Conservation (phyloP, 2,797 vertebrate species). For the Sebastes baramenuke region DNA sequence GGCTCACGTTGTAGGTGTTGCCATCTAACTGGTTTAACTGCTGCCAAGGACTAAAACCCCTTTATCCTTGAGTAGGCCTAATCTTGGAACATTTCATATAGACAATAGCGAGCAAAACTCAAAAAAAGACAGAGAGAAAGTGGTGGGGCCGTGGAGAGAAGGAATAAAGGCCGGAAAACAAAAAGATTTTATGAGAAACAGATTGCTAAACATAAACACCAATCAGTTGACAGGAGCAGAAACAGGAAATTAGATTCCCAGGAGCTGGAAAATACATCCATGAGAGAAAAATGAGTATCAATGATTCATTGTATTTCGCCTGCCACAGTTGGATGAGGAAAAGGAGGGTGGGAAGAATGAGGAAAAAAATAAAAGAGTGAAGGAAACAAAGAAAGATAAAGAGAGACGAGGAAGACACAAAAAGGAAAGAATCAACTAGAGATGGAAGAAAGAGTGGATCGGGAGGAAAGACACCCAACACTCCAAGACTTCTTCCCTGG, state of each 20-base stretch:
- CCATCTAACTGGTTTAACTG: constrained; percentile 55
- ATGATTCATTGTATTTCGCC: constrained; percentile 76
- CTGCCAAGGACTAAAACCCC: constrained; percentile 66
- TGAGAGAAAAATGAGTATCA: constrained; percentile 71
- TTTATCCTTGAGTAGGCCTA: constrained; percentile 51
- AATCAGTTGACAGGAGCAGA: constrained; percentile 81
- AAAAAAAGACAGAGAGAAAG: constrained; percentile 29
- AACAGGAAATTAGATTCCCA: constrained; percentile 83
- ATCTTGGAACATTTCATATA: constrained; percentile 46
- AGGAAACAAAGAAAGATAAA: background rate
- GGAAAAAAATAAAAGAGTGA: background rate
- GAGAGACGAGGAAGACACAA: background rate
- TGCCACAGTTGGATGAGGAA: constrained; percentile 44
- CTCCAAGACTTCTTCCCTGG: constrained; percentile 28
- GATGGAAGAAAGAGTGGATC: background rate
- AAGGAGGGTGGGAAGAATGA: background rate
- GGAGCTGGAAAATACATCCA: constrained; percentile 77
- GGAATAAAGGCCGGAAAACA: constrained; percentile 59
- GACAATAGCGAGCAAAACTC: constrained; percentile 40
- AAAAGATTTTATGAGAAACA: constrained; percentile 79
- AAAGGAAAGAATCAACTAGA: background rate
- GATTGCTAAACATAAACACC: constrained; percentile 84
- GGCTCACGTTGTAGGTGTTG: constrained; percentile 72
- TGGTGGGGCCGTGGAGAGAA: constrained; percentile 21
- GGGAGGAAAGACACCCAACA: constrained; percentile 30